Percentiles rank a stretch among this genome's conserved stretches.
Evolutionary conservation across 1,140 invertebrate genomes (phyloP).

Genomic region (Agraylea sexmaculata): DNA sequence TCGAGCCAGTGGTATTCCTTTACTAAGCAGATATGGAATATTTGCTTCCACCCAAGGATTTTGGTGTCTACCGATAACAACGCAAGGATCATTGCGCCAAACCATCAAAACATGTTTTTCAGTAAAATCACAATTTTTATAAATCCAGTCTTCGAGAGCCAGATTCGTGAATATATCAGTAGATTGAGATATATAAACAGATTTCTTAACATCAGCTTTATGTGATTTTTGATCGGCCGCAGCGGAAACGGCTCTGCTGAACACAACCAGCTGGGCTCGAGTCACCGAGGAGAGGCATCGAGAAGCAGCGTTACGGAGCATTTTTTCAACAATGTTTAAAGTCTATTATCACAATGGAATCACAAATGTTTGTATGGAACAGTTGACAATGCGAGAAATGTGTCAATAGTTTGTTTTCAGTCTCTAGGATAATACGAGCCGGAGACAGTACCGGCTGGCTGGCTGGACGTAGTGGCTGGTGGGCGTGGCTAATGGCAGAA

Average conservation of each 20-base stretch:
- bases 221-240: conserved; percentile 20
- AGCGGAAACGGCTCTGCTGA: conserved; percentile 12
- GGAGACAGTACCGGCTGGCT: too few species aligned
- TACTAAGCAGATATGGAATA: conserved; percentile 45
- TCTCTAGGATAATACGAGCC: conserved; percentile 14
- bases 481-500: conserved; percentile 23
- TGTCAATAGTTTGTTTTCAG: conserved; percentile 19
- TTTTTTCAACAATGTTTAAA: too few species aligned
- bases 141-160: conserved; percentile 91
- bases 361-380: too few species aligned
- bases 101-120: conserved; percentile 75
- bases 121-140: conserved; percentile 69
- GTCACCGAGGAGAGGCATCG: conserved; percentile 24
- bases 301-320: conserved; percentile 22
- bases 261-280: conserved; percentile 4
- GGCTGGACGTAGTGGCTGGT: conserved; percentile 27
- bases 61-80: conserved; percentile 93
- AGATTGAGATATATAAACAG: conserved; percentile 85
- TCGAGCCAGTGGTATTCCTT: conserved; percentile 62
- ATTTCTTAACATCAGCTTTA: conserved; percentile 55
- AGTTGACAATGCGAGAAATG: conserved; percentile 22
- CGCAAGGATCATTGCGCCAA: conserved; percentile 85
- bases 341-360: too few species aligned
- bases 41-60: conserved; percentile 93
- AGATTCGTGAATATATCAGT: conserved; percentile 82